Base-by-base conservation (phyloP, 2,113 vertebrate genomes). In the Micronisus gabar region DNA sequence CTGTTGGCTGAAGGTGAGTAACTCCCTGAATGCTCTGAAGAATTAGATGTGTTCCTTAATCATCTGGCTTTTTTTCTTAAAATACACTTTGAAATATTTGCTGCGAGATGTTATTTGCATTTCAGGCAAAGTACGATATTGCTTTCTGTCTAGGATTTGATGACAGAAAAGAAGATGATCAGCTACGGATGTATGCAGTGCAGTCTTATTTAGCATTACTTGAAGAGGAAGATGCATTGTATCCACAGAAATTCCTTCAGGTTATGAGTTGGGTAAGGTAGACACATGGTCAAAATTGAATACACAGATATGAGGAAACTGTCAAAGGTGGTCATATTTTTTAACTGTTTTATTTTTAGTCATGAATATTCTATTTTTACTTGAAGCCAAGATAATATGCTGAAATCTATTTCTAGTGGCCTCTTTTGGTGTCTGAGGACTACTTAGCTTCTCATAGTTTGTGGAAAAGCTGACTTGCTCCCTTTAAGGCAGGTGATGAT, bases 251-350 rank as follows among this genome's bases (percentile, higher is more conserved):
- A 92, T 99, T 99, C 96, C 98, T 99, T 56, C 99, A 99, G 97
- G 99, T 99, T 97, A 99, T 99, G 98, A 99, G 99, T 75, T 99
- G 99, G 99, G 99, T 99, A 97, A 98, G 99, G 62, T 87, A 91
- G 93, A 76, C 43, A 66, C 30, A 11, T 38, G 65, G 53, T 76
- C 61, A 79, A 40, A 92, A 75, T 41, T 55, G 47, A 70, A 29
- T 61, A 41, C 22, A 29, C 6, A 86, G 9, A 25, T 78, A 47
- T 2, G 43, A 68, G 82, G 8, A 86, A 67, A 23, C 41, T 72
- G 14, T 75, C 40, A 56, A 55, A 87, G 20, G 21, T 62, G 22
- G 25, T 86, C 26, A n/a, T 75, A 29, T 27, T 93, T 61, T 45
- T 73, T 12, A 80, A 73, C 4, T 27, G 8, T 29, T 79, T 20